Percentiles rank a stretch among this genome's conserved stretches.
These are phyloP conservation scores for Onychostruthus taczanowskii DNA, from an alignment of 2,113 vertebrate genomes.

Conservation along the genomic window DNA sequence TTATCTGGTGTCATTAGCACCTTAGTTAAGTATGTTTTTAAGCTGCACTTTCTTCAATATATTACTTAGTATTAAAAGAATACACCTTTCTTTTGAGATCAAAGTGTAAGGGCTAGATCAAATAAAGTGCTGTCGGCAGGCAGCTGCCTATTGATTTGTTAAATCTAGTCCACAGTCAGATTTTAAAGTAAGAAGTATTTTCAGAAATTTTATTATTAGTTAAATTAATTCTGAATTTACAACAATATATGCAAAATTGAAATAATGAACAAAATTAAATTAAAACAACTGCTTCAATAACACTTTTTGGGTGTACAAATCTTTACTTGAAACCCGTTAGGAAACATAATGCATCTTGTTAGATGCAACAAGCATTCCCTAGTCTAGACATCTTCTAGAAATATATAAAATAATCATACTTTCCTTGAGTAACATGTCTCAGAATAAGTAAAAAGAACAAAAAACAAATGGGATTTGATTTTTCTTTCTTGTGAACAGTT, in stretches of 20 bases:
- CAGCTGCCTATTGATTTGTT: neutral
- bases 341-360: neutral
- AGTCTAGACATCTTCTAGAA: neutral
- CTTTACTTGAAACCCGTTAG: neutral
- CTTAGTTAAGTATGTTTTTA: neutral
- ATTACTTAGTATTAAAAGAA: neutral
- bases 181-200: neutral
- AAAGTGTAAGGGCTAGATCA: neutral
- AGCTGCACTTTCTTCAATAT: neutral
- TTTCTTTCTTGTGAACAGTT: neutral
- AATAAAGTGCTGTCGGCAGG: neutral
- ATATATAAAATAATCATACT: neutral
- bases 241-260: neutral
- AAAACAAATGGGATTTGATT: neutral
- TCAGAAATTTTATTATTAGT: neutral
- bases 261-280: neutral
- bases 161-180: neutral
- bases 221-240: neutral
- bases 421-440: neutral
- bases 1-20: neutral
- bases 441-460: neutral
- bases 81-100: neutral
- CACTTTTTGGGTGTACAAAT: neutral
- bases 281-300: neutral
- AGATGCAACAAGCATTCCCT: neutral